These are phyloP conservation scores for Lagodon rhomboides DNA, from an alignment of 2,797 vertebrate species.

Conservation along the genomic window DNA sequence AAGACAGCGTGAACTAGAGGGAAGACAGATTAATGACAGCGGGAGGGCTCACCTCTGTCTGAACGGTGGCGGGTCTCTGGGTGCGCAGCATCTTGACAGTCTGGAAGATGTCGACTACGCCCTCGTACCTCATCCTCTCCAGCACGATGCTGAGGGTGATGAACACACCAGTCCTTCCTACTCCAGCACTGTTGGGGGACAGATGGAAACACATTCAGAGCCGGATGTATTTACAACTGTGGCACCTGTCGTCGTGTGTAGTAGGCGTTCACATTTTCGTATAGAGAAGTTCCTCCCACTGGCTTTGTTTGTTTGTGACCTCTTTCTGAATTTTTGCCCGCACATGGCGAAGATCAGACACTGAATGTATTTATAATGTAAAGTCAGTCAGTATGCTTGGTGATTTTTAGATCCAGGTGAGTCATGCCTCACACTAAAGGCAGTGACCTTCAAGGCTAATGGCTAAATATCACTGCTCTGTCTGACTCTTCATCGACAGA, in stretches of 20 bases:
- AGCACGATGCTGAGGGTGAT: conserved; percentile 98
- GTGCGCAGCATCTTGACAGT: conserved; percentile 99
- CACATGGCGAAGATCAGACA: background rate
- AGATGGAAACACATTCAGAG: conserved; percentile 28
- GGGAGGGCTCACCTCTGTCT: conserved; percentile 93
- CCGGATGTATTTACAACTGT: background rate
- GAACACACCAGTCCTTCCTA: conserved; percentile 98
- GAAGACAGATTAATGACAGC: background rate
- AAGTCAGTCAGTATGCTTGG: too few relatives aligned
- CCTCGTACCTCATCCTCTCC: conserved; percentile 99
- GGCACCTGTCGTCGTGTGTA: background rate
- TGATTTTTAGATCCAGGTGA: too few relatives aligned
- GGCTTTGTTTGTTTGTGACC: background rate
- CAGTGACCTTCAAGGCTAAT: background rate
- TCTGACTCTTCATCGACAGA: background rate
- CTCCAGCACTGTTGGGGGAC: conserved; percentile 89
- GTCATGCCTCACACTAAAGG: background rate
- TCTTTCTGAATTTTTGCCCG: background rate
- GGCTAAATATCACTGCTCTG: background rate
- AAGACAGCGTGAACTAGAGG: background rate
- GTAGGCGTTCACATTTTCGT: background rate
- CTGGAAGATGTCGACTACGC: conserved; percentile 99
- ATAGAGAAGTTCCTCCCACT: background rate
- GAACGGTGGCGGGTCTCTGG: conserved; percentile 98
- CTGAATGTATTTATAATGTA: background rate